These are phyloP conservation scores for Heliconius hermathena DNA, from an alignment of 1,140 invertebrate genomes.

Conservation along the genomic window DNA sequence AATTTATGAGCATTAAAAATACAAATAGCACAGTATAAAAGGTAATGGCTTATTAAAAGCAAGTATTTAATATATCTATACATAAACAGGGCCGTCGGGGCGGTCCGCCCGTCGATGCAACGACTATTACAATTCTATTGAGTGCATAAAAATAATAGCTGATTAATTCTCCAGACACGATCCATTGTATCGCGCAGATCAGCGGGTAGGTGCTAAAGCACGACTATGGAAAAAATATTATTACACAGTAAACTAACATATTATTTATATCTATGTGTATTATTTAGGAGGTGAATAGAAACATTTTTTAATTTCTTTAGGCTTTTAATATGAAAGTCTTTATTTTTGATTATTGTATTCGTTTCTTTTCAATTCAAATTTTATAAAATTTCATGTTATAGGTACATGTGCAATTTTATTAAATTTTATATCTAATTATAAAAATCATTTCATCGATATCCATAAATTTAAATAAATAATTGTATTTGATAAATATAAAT, in stretches of 20 bases:
- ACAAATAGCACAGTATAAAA: not conserved
- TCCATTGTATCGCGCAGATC: conserved; percentile 47
- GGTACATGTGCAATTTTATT: no score
- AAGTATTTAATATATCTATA: conserved; percentile 2
- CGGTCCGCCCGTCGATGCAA: conserved; percentile 34
- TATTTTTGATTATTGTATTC: no score
- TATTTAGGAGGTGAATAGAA: not conserved
- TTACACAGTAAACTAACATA: not conserved
- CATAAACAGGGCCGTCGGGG: conserved; percentile 10
- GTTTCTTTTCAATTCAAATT: no score
- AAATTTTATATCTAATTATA: no score
- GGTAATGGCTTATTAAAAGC: not conserved
- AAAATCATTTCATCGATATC: no score
- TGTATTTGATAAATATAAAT: no score
- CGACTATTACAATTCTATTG: conserved; percentile 28
- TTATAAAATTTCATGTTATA: no score
- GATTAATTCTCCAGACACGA: conserved; percentile 52
- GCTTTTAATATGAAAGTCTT: no score
- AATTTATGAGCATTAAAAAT: not conserved
- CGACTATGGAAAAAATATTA: conserved; percentile 34
- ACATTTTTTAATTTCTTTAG: no score
- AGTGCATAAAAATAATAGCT: conserved; percentile 40
- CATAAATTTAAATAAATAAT: no score
- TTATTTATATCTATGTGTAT: not conserved
- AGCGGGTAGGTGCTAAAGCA: conserved; percentile 40